A percentile compares a stretch with the other conserved stretches of the same genome.
phyloP scores from a whole-genome alignment of 2,113 vertebrate genomes.

The Halichoerus grypus region DNA sequence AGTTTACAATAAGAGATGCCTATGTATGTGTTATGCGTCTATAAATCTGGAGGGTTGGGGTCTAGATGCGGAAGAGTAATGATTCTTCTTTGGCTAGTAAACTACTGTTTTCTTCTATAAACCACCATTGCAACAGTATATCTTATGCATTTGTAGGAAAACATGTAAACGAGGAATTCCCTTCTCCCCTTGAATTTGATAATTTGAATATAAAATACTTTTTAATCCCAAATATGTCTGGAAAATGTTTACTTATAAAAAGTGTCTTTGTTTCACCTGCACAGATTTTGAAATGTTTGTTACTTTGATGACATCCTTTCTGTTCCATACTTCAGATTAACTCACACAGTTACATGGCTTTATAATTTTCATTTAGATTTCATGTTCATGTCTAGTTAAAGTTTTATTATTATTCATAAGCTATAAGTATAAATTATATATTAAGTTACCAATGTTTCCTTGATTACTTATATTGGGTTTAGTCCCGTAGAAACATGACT shows the following conservation, averaged over 20 bases:
- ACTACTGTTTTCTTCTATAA: background rate
- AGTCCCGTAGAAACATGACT: conserved; percentile 27
- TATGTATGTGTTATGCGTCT: background rate
- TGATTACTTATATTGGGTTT: conserved; percentile 11
- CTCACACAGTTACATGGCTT: conserved; percentile 17
- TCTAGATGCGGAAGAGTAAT: background rate
- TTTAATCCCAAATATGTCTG: background rate
- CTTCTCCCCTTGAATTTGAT: background rate
- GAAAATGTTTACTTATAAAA: conserved; percentile 20
- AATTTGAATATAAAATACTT: background rate
- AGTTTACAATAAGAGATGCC: background rate
- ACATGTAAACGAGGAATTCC: background rate
- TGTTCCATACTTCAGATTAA: conserved; percentile 1
- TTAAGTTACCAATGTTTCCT: background rate
- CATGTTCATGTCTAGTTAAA: background rate
- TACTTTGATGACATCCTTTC: conserved; percentile 19
- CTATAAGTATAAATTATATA: background rate
- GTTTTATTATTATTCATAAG: conserved; percentile 25
- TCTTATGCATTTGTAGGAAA: conserved; percentile 1
- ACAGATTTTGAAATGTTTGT: conserved; percentile 39
- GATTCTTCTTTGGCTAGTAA: background rate
- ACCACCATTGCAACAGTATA: background rate
- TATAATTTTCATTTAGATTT: conserved; percentile 41
- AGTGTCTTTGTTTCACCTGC: background rate
- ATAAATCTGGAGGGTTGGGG: background rate